Base-by-base conservation (phyloP, 2,888 invertebrate genomes). In the Drosophila sordidapex region DNA sequence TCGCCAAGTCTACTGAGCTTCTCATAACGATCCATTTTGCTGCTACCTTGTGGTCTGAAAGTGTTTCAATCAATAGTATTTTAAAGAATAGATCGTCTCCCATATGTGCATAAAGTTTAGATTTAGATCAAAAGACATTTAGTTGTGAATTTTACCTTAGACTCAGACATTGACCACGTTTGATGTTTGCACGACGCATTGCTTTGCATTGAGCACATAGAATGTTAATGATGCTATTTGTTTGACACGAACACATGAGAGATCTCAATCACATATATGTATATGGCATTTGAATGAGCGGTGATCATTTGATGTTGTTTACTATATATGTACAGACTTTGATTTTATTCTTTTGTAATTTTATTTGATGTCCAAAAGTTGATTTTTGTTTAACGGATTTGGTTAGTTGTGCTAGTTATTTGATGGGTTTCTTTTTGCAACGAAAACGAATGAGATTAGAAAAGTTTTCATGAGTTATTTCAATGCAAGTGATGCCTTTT, bases 1-100 rank as follows among this genome's bases (percentile, higher is more conserved):
- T 99, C 99, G 79, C 99, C 99, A 59, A 99, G 95, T 90, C 98
- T 97, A 70, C 97, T 96, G 64, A 99, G 94, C 93, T 98, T 98
- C 94, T 99, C 99, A 94, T 99, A 99, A 61, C 97, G 95, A 94
- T 98, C 98, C 98, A 98, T 98, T 90, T 96, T 95, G 93, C 96
- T 96, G 92, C 96, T 97, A 83, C 97, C 97, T 92, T 97, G 95
- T 87, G 97, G 96, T 94, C 97, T 97, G 93, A 18, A 93, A 93
- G 71, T 35, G 25, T 36, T 38, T 2, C 1, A 7, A 43, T 51
- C 4, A 33, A 4, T 29, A 7, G 27, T 7, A n/a, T 33, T 1
- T 8, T 31, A 2, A 21, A 2, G 2, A 4, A 15, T 18, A 18
- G 7, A 1, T 10, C 29, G 1, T 5, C 2, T 2, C 11, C 43